Evolutionary conservation across 2,888 invertebrate species (phyloP).

Genomic region (Mimumesa dahlbomi): DNA sequence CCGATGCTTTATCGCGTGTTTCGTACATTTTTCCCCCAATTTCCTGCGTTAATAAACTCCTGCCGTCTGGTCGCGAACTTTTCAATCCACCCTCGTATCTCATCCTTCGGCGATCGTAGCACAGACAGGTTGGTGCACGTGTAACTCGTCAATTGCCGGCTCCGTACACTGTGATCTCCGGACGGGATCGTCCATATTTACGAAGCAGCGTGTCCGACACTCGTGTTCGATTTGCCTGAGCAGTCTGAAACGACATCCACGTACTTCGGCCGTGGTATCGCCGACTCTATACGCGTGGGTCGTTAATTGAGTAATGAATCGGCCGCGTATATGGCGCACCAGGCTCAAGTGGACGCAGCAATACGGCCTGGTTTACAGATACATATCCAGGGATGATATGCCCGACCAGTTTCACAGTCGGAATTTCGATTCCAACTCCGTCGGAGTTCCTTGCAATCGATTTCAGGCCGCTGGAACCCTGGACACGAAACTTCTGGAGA

Average conservation of each 20-base stretch:
- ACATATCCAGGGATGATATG: too few species aligned
- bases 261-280: conserved; percentile 12
- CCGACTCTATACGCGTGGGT: conserved; percentile 45
- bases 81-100: conserved; percentile 11
- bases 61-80: too few species aligned
- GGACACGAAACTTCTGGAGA: conserved; percentile 11
- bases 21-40: too few species aligned
- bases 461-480: too few species aligned
- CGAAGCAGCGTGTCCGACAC: conserved; percentile 44
- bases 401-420: too few species aligned
- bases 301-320: conserved; percentile 66
- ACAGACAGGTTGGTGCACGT: conserved; percentile 34
- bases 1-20: too few species aligned
- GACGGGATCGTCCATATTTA: conserved; percentile 49
- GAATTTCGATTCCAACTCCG: too few species aligned
- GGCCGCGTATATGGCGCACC: conserved; percentile 13
- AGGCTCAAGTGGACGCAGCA: too few species aligned
- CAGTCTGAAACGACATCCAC: conserved; percentile 36
- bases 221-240: conserved; percentile 53
- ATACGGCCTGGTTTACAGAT: too few species aligned
- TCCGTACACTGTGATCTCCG: conserved; percentile 25
- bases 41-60: too few species aligned
- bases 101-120: conserved; percentile 35
- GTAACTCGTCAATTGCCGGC: conserved; percentile 50
- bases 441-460: too few species aligned